phyloP scores from a whole-genome alignment of 2,888 invertebrate genomes.

The Alsophila aescularia region DNA sequence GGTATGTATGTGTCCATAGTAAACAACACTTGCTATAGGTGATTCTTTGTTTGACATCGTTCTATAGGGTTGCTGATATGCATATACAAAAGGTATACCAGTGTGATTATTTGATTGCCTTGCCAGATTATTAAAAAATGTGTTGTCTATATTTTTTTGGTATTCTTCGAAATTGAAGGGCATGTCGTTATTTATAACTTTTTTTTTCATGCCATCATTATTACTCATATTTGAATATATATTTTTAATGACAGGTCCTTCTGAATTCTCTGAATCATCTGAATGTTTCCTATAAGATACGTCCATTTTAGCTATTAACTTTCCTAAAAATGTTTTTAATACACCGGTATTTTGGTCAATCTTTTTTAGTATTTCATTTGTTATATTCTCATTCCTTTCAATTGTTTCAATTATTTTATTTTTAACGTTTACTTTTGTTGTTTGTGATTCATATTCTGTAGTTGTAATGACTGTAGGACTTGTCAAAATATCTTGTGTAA shows the following conservation, averaged over 20 bases:
- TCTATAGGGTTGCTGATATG: slow-evolving; percentile 48
- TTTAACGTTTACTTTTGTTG: slow-evolving; percentile 22
- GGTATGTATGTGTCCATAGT: slow-evolving; percentile 56
- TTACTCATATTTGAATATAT: background rate
- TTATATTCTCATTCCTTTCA: slow-evolving; percentile 60
- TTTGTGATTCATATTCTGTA: slow-evolving; percentile 19
- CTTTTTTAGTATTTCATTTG: slow-evolving; percentile 64
- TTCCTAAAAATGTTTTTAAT: slow-evolving; percentile 58
- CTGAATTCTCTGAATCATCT: background rate
- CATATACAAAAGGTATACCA: slow-evolving; percentile 56
- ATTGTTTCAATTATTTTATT: slow-evolving; percentile 49
- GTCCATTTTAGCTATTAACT: slow-evolving; percentile 50
- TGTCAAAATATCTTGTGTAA: slow-evolving; percentile 30
- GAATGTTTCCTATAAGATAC: background rate
- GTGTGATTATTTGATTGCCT: slow-evolving; percentile 36
- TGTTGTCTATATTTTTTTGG: slow-evolving; percentile 22
- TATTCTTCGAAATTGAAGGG: slow-evolving; percentile 17
- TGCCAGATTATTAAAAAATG: slow-evolving; percentile 18
- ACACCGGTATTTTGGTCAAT: slow-evolving; percentile 67
- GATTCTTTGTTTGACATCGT: slow-evolving; percentile 30
- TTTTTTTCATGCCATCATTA: background rate
- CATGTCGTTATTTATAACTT: background rate
- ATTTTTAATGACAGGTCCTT: background rate
- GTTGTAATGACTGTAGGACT: slow-evolving; percentile 25
- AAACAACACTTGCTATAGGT: slow-evolving; percentile 48